Evolutionary conservation across 2,888 invertebrate genomes (phyloP).

Genomic region (Cephalotes varians): DNA sequence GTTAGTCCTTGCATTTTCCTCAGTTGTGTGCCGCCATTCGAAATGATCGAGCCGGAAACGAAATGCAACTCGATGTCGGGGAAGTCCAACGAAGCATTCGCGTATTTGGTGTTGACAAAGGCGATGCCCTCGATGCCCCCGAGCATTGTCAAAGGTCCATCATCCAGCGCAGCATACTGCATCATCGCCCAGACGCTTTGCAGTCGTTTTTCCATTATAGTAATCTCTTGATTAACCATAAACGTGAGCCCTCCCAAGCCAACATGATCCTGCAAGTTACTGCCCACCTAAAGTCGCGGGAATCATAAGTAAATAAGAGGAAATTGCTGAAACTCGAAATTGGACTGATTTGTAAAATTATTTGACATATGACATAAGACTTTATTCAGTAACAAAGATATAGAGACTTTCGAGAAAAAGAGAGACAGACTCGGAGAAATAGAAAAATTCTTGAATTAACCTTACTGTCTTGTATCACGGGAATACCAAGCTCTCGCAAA

Average conservation of each 20-base stretch:
- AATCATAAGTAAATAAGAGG: neutral
- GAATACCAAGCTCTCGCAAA: constrained; percentile 91
- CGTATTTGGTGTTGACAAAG: constrained; percentile 96
- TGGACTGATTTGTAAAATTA: neutral
- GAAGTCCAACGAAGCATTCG: constrained; percentile 92
- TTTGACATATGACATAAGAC: neutral
- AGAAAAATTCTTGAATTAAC: neutral
- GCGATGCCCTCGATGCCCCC: constrained; percentile 96
- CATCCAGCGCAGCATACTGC: constrained; percentile 94
- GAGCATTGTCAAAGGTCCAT: constrained; percentile 94
- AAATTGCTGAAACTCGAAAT: neutral
- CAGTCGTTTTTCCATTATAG: constrained; percentile 92
- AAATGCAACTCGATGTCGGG: constrained; percentile 97
- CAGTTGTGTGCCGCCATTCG: constrained; percentile 94
- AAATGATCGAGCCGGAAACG: constrained; percentile 94
- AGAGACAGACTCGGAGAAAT: neutral
- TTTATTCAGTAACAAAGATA: neutral
- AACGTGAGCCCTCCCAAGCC: constrained; percentile 96
- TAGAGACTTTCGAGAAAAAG: neutral
- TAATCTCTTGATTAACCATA: constrained; percentile 91
- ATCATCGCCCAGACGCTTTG: constrained; percentile 93
- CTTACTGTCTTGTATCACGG: constrained; percentile 92
- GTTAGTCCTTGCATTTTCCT: constrained; percentile 93
- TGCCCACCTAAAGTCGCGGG: constrained; percentile 88
- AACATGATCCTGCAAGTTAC: constrained; percentile 96